Conservation (phyloP, 2,888 invertebrate species). For the Pachymerium ferrugineum region DNA sequence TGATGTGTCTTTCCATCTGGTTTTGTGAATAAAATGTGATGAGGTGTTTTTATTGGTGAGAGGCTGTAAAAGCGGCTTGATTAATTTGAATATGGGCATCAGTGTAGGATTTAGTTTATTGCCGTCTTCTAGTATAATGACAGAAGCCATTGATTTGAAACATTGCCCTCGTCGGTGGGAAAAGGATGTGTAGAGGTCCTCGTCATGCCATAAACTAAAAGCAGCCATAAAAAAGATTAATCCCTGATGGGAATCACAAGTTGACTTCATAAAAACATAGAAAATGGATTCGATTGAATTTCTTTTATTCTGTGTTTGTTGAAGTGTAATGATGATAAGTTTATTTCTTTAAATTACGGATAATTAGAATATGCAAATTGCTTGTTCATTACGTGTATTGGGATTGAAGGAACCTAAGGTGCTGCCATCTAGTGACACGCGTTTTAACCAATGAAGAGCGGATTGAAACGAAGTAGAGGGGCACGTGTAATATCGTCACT, state of each 20-base stretch:
- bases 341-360: no score
- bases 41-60: slow-evolving; percentile 2
- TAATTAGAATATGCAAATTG: no score
- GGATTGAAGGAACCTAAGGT: no score
- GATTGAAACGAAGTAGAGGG: no score
- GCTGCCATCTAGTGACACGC: no score
- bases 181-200: slow-evolving; percentile 1
- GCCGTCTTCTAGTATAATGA: slow-evolving; percentile 11
- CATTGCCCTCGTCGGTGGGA: slow-evolving; percentile 6
- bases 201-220: not conserved
- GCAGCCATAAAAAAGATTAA: slow-evolving; percentile 16
- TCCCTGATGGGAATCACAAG: slow-evolving; percentile 21
- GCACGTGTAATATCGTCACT: no score
- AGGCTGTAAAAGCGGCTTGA: not conserved
- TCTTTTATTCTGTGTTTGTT: no score
- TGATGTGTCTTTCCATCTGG: not conserved
- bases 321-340: no score
- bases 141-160: slow-evolving; percentile 18
- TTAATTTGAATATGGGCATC: slow-evolving; percentile 12
- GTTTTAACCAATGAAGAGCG: no score
- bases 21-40: not conserved
- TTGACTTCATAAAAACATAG: slow-evolving; percentile 12
- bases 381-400: no score
- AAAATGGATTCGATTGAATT: no score
- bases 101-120: slow-evolving; percentile 16